Conservation (phyloP, 2,888 invertebrate species). For the Rapana venosa region DNA sequence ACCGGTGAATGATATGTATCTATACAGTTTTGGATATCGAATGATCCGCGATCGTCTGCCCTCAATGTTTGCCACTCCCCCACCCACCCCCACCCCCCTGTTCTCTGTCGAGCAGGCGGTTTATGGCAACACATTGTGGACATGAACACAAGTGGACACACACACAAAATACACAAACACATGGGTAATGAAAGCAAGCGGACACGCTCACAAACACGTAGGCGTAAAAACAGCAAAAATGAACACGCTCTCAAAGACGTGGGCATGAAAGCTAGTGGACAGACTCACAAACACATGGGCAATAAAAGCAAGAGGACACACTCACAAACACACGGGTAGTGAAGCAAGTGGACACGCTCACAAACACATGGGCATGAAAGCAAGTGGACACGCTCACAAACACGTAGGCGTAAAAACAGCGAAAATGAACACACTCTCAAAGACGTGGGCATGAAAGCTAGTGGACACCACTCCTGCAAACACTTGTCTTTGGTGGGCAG, state of each 20-base stretch:
- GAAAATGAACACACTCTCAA: neutral
- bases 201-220: neutral
- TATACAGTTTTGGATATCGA: conserved; percentile 36
- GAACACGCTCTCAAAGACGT: neutral
- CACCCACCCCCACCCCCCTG: neutral
- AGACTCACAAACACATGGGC: neutral
- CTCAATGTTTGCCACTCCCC: neutral
- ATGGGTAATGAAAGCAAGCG: neutral
- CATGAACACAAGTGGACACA: neutral
- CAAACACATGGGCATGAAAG: neutral
- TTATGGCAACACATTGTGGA: neutral
- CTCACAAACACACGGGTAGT: too few relatives aligned
- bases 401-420: neutral
- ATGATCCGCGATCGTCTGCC: conserved; percentile 28
- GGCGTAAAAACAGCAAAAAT: neutral
- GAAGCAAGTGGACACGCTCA: neutral
- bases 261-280: neutral
- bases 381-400: neutral
- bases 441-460: neutral
- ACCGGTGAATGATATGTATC: conserved; percentile 26
- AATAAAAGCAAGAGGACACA: too few relatives aligned
- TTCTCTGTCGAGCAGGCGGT: too few relatives aligned
- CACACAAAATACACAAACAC: neutral
- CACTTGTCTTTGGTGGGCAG: neutral
- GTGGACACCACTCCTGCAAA: neutral